Evolutionary conservation across 2,797 vertebrate species (phyloP), one percentile per base, ranked within the genome.

Genomic region (Nyctalus aviator): DNA sequence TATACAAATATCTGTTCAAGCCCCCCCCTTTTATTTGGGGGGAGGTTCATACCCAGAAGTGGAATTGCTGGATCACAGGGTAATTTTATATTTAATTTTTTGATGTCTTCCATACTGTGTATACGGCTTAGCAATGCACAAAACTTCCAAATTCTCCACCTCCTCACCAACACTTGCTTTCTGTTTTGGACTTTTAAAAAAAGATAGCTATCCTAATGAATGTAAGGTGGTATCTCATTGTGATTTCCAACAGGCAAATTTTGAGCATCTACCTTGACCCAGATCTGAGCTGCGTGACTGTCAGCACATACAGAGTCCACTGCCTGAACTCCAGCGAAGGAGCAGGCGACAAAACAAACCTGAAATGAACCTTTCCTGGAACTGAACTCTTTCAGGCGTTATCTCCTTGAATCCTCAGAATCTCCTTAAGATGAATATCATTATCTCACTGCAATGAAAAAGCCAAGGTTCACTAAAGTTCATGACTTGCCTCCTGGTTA

Each of bases 241-340:
- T 55, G 50, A 14, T 64, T 95, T 96, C 75, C 90, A 82, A 87
- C 13, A 96, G 72, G 41, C n/a, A 37, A 46, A 44, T 77, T 93
- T 32, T 30, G 37, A 73, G 55, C 11, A 72, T 7, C 1, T 77
- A 11, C 53, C 83, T 1, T 41, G 62, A 83, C 11, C 37, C 37
- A 25, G 10, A 23, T 64, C 76, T 81, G 72, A 96, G 46, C 14
- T 75, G 13, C 64, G 37, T 46, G 13, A 59, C 6, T 62, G 25
- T 85, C 44, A 72, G n/a, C 30, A 27, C 15, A 53, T 37, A 83
- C 41, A 94, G 91, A 88, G 18, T 44, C 46, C 21, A 77, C 20
- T 27, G 8, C 9, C 23, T 85, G 13, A 18, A 50, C 18, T 53
- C 57, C 46, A 35, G 46, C 9, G 25, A 89, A 20, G 46, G 25